Conservation (phyloP, 2,888 invertebrate genomes). For the Athalia cordata region DNA sequence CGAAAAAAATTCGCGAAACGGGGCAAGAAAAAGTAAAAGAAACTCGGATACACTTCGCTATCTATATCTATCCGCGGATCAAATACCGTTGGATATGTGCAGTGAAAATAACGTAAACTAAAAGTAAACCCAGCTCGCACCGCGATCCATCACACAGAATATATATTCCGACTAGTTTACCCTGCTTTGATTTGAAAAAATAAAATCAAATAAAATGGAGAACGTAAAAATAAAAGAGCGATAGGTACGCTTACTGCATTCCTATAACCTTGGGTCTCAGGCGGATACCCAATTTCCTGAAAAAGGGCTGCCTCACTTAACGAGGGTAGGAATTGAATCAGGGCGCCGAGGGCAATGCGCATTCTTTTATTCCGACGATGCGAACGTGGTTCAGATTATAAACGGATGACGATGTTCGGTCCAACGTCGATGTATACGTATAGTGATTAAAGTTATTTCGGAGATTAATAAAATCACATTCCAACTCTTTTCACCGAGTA, state of each 20-base stretch:
- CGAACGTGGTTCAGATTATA: background rate
- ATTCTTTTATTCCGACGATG: slow-evolving; percentile 11
- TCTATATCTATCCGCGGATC: too few species aligned
- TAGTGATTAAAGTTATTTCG: background rate
- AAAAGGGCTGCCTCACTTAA: slow-evolving; percentile 19
- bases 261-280: background rate
- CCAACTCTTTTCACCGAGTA: too few species aligned
- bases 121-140: too few species aligned
- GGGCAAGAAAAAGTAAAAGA: too few species aligned
- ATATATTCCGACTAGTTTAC: too few species aligned
- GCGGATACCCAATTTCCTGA: slow-evolving; percentile 3
- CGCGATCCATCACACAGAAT: too few species aligned
- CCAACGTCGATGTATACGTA: background rate
- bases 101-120: too few species aligned
- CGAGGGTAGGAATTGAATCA: slow-evolving; percentile 20
- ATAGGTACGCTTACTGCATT: background rate
- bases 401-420: background rate
- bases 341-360: background rate
- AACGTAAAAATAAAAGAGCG: background rate
- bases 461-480: background rate
- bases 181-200: too few species aligned
- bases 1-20: too few species aligned
- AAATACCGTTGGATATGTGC: too few species aligned
- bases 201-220: background rate
- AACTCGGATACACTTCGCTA: too few species aligned